Conservation (phyloP, 2,797 vertebrate genomes). For the Chloroceryle inda region DNA sequence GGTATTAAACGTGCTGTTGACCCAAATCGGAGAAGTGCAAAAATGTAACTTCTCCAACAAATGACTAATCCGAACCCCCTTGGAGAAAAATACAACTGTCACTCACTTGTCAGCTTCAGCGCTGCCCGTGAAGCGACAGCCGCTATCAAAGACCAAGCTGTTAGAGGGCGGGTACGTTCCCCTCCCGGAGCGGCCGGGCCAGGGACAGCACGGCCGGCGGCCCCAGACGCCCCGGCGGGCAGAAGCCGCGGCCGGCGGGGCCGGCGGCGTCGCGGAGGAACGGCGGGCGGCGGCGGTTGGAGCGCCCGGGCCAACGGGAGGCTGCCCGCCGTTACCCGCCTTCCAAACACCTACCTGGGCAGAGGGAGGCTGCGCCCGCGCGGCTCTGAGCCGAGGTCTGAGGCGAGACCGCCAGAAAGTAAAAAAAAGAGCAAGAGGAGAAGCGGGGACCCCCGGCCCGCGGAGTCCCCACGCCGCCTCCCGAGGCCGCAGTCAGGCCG, state of each 20-base stretch:
- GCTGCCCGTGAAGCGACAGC: background rate
- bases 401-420: background rate
- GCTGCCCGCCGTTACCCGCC: background rate
- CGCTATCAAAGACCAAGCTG: background rate
- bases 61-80: background rate
- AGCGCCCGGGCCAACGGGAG: background rate
- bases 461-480: background rate
- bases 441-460: background rate
- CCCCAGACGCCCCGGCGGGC: background rate
- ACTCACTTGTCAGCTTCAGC: background rate
- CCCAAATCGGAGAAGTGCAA: background rate
- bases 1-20: background rate
- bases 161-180: background rate
- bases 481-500: background rate
- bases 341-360: slow-evolving; percentile 50
- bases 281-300: background rate
- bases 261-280: too few relatives aligned
- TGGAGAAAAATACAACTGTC: background rate
- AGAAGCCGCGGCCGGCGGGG: background rate
- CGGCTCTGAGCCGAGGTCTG: background rate
- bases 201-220: too few relatives aligned
- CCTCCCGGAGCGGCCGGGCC: background rate
- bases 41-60: background rate
- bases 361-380: background rate
- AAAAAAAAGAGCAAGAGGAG: background rate